Conservation (phyloP, 2,797 vertebrate species). For the Acrossocheilus wenchowensis region DNA sequence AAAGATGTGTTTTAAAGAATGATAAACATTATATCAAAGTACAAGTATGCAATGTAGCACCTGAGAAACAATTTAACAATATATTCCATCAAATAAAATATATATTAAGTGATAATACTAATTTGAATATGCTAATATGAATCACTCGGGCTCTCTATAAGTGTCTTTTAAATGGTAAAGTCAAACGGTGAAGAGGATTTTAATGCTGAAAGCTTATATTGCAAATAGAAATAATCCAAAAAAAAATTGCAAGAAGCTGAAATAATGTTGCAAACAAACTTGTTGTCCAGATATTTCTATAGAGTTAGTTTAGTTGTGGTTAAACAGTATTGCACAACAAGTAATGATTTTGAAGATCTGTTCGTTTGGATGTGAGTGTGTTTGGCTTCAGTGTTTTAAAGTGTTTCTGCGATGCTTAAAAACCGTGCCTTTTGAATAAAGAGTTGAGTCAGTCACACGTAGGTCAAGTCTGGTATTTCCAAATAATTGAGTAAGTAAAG, state of each 20-base stretch:
- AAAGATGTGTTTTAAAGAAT: neutral
- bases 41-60: neutral
- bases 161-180: no score
- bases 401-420: neutral
- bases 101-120: neutral
- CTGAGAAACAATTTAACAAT: neutral
- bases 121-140: neutral
- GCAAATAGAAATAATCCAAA: neutral
- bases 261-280: neutral
- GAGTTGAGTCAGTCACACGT: slow-evolving; percentile 12
- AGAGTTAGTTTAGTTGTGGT: neutral
- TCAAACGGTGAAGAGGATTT: no score
- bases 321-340: no score
- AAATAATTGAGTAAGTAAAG: slow-evolving; percentile 22
- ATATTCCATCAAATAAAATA: neutral
- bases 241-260: neutral
- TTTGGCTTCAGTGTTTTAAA: neutral
- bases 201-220: neutral
- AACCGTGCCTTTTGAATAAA: neutral
- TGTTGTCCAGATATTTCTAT: neutral
- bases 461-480: slow-evolving; percentile 22
- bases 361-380: neutral
- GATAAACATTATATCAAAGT: neutral
- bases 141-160: neutral
- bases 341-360: neutral